Evolutionary conservation across 2,888 invertebrate species (phyloP).

Genomic region (Mythimna impura): DNA sequence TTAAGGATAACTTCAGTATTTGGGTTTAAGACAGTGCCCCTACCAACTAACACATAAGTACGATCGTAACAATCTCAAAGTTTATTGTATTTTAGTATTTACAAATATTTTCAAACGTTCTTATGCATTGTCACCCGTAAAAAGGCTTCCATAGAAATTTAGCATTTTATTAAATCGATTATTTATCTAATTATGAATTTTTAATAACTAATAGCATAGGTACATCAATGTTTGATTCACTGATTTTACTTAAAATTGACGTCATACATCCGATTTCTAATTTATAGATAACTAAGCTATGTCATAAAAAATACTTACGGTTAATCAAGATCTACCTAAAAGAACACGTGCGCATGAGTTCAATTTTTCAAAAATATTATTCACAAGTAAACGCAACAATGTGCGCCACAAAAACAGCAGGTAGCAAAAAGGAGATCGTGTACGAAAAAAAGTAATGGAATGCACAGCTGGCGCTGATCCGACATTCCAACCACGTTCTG

Average conservation of each 20-base stretch:
- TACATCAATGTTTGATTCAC: not conserved
- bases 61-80: not conserved
- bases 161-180: not conserved
- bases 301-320: not conserved
- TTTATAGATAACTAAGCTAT: not conserved
- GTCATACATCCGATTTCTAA: conserved; percentile 5
- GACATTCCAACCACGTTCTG: conserved; percentile 78
- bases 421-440: conserved; percentile 84
- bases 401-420: conserved; percentile 82
- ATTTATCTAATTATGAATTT: not conserved
- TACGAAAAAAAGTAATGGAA: conserved; percentile 81
- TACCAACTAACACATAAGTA: not conserved
- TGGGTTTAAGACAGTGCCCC: not conserved
- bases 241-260: conserved; percentile 1
- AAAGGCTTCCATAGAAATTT: not conserved
- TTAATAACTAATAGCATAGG: not conserved
- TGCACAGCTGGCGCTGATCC: conserved; percentile 88
- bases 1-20: not conserved
- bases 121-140: too few relatives aligned
- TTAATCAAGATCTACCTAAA: conserved; percentile 11
- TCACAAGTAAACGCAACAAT: conserved; percentile 75
- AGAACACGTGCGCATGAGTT: conserved; percentile 46
- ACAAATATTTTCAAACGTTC: not conserved
- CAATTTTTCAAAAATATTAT: conserved; percentile 60
- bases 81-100: too few relatives aligned